Conservation (phyloP, 2,888 invertebrate species). For the Temnothorax unifasciatus region DNA sequence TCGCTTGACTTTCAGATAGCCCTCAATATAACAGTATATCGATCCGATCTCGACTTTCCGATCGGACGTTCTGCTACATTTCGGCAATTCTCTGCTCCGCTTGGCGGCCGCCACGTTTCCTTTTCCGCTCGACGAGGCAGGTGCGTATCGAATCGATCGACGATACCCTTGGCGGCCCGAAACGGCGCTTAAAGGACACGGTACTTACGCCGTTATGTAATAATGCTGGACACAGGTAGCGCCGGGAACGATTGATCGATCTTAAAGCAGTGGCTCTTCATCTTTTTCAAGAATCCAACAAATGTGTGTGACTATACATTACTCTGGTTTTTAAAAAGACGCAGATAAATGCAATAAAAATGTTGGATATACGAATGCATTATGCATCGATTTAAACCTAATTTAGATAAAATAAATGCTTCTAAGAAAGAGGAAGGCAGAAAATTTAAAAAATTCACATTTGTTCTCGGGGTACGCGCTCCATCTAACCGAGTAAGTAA, state of each 20-base stretch:
- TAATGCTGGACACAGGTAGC: constrained; percentile 58
- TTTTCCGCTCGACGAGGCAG: constrained; percentile 55
- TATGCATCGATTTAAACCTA: background rate
- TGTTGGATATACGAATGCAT: background rate
- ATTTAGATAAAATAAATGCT: background rate
- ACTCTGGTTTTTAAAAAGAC: background rate
- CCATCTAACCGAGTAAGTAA: no score
- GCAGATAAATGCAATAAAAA: background rate
- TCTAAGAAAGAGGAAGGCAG: background rate
- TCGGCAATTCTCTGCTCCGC: constrained; percentile 55
- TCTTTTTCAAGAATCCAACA: constrained; percentile 14
- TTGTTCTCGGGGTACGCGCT: no score
- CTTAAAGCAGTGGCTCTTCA: constrained; percentile 33
- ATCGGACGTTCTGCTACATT: constrained; percentile 72
- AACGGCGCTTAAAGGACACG: constrained; percentile 63
- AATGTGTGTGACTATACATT: background rate
- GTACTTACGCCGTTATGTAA: constrained; percentile 66
- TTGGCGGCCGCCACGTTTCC: constrained; percentile 40
- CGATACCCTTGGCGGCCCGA: constrained; percentile 53
- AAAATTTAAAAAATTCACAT: background rate
- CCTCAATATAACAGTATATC: constrained; percentile 62
- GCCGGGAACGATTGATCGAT: constrained; percentile 50
- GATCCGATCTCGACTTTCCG: constrained; percentile 74
- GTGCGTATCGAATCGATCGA: constrained; percentile 65
- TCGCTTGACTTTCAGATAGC: background rate